Conservation (phyloP, 1,140 invertebrate species). For the Sycophila sp. region DNA sequence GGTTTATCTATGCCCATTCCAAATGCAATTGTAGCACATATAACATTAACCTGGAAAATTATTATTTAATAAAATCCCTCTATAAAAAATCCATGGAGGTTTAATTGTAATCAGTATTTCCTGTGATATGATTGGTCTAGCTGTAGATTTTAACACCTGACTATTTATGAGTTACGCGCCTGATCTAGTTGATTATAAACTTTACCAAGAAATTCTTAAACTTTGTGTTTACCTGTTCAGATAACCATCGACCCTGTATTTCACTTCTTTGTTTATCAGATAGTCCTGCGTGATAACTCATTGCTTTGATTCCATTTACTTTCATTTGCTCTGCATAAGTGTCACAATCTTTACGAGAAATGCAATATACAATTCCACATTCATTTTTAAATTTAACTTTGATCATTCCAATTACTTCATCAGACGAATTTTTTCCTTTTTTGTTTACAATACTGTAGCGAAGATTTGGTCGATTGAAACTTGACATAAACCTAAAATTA, state of each 20-base stretch:
- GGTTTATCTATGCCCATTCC: slow-evolving; percentile 98
- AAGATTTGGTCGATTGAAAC: slow-evolving; percentile 92
- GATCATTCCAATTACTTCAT: slow-evolving; percentile 80
- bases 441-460: slow-evolving; percentile 84
- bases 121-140: too few relatives aligned
- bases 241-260: slow-evolving; percentile 85
- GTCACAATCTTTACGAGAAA: slow-evolving; percentile 94
- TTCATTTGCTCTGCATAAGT: slow-evolving; percentile 73
- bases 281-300: slow-evolving; percentile 90
- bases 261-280: slow-evolving; percentile 73
- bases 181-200: too few relatives aligned
- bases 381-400: slow-evolving; percentile 72
- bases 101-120: too few relatives aligned
- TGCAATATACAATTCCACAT: slow-evolving; percentile 94
- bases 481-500: slow-evolving; percentile 71
- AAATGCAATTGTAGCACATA: slow-evolving; percentile 95
- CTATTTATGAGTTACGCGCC: too few relatives aligned
- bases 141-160: too few relatives aligned
- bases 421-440: slow-evolving; percentile 71
- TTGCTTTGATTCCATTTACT: slow-evolving; percentile 74
- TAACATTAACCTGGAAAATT: slow-evolving; percentile 55
- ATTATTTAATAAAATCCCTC: too few relatives aligned
- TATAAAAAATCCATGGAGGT: too few relatives aligned
- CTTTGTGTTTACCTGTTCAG: slow-evolving; percentile 75
- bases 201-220: slow-evolving; percentile 31